Evolutionary conservation across 2,113 vertebrate genomes (phyloP), one percentile per base, ranked within the genome.

Genomic region (Amphilophus citrinellus): DNA sequence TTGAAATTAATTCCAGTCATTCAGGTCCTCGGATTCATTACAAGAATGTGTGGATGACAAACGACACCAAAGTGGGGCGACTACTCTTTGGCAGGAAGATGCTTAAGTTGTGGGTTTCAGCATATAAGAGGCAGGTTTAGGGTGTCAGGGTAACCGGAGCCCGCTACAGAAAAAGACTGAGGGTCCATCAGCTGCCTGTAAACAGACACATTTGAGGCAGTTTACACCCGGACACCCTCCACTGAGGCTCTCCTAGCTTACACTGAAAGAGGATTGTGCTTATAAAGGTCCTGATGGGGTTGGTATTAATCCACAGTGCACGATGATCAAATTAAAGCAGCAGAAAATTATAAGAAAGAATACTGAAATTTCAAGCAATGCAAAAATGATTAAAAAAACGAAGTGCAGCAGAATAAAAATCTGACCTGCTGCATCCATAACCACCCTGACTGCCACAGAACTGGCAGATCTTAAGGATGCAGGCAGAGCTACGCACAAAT

Each of bases 131-230:
- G 68, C 47, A 73, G 47, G 68, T 56, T 73, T 73, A 73, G 18
- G 32, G 18, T 73, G 68, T 73, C 68, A 32, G 47, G 47, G 68
- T 73, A 73, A 73, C 47, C 68, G 32, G 68, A 73, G 68, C 68
- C 47, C 14, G 68, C 68, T 56, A 56, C 68, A 56, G 18, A 73
- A 73, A 53, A 73, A 73, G 47, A 56, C 68, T 5, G 4, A 27
- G 27, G 47, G 68, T 53, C 68, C 68, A 35, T 56, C 10, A 0
- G 47, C 68, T 56, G 68, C 68, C 13, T 56, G 68, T 30, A 53
- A 53, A 53, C 44, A 35, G 68, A 56, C 68, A 73, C 47, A 35
- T 73, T 56, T 73, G 68, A 73, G 47, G 27, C 53, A n/a, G 68
- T 56, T 73, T 73, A 17, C 6, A 73, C 17, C 27, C 17, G 4